Base-by-base conservation (phyloP, 2,888 invertebrate species). In the Scrobipalpa atriplicella region DNA sequence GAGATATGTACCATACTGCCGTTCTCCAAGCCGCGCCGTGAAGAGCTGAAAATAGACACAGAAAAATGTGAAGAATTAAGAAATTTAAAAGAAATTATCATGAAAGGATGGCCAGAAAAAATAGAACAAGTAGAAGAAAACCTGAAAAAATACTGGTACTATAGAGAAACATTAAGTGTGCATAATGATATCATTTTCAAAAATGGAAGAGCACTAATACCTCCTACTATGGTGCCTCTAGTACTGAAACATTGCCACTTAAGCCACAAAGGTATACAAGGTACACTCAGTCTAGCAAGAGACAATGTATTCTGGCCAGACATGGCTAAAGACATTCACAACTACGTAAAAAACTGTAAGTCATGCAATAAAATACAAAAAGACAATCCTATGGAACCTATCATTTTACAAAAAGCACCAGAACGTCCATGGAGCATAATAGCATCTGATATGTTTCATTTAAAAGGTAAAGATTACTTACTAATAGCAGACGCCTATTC, bases 361-460 rank as follows among this genome's bases (percentile, higher is more conserved):
- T 9, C 60, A 13, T 67, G 62, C 39, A 18, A 47, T 0, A 65
- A 56, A 51, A 38, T 60, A 11, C 67, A 67, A 60, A 66, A 65
- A 62, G 69, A 67, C 11, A 65, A 63, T 16, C 18, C 47, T 1
- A 67, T 64, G 62, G 64, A 69, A 52, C 56, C 65, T 0, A 65
- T 66, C 19, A 21, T 65, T 7, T 5, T 51, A 10, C 66, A 63
- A 60, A 16, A 11, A 2, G 60, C 36, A 38, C 69, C 69, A 18
- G 58, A 67, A 43, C 36, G 65, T 0, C 66, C 67, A 54, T 69
- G 66, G 68, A 65, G 65, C n/a, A 63, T 66, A 6, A 51, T 68
- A 56, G 68, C 66, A 1, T 52, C 65, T 18, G 68, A 69, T 43
- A 9, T 69, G 11, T 68, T 69, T 63, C 67, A 69, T 13, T n/a